Base-by-base conservation (phyloP, 35 echinoderm and acorn worm genomes). In the Apostichopus japonicus region DNA sequence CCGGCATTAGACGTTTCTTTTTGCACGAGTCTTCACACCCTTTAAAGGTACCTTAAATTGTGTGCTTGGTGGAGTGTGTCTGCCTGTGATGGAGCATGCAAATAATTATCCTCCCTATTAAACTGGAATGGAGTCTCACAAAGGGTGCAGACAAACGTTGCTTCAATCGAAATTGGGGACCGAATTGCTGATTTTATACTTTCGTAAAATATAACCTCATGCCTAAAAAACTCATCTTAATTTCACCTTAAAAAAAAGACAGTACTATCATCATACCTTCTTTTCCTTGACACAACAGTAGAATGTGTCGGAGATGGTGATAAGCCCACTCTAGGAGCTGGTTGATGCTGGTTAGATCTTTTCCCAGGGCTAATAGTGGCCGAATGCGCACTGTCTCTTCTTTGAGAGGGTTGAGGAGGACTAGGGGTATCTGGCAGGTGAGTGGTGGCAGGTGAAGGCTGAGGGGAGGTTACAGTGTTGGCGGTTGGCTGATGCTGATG, bases 231-330 rank as follows among this genome's bases (percentile, higher is more conserved):
- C 4, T 44, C 33, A 44, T 44, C 33, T 44, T 44, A 44, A 44
- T 4, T 44, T 44, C 33, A 78, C 3, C 10, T 8, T 24, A 78
- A 23, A 23, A 78, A 44, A 8, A 78, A 23, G 8, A 78, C 8
- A 17, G 17, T 13, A 23, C 21, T 1, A 78, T 44, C 77, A 78
- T 78, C 54, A 7, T 84, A 84, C 81, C 81, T 84, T 57, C 81
- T 84, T 57, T 84, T 84, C 55, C 10, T 84, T 62, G 81, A 84
- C 33, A 44, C 33, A 17, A 54, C 54, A 13, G 8, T 10, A 8
- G 81, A 59, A 84, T 57, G 81, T 57, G 81, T 84, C 8, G 81
- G 81, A 84, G 81, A 84, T 15, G 81, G 54, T 19, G 81, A 19
- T 23, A 21, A 23, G 7, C 71, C 21, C 71, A 75, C 13, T 19